Evolutionary conservation across 2,113 vertebrate species (phyloP).

Genomic region (Otolemur garnettii): DNA sequence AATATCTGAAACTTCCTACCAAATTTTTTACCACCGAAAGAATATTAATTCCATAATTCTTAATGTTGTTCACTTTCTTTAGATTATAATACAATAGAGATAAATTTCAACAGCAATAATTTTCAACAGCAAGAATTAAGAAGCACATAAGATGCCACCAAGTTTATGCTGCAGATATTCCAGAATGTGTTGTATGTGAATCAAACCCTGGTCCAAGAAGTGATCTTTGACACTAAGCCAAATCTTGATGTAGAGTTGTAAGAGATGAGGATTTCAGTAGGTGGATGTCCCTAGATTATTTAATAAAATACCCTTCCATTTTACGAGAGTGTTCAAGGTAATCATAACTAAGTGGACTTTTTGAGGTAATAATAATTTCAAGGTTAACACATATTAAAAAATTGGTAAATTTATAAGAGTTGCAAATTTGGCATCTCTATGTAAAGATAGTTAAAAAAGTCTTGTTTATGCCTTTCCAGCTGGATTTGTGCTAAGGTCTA

Average conservation of each 20-base stretch:
- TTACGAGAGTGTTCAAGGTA: not conserved
- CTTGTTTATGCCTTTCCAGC: not conserved
- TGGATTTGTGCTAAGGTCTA: not conserved
- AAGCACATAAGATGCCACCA: not conserved
- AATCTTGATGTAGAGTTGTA: not conserved
- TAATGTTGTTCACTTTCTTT: constrained; percentile 19
- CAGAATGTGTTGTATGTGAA: not conserved
- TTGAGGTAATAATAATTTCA: constrained; percentile 11
- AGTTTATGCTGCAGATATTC: not conserved
- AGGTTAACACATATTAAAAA: not conserved
- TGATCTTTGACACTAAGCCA: not conserved
- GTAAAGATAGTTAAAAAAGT: not conserved
- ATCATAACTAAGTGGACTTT: not conserved
- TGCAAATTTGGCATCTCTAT: not conserved
- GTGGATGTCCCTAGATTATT: not conserved
- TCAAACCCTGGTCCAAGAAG: not conserved
- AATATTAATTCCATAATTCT: not conserved
- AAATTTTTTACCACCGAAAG: not conserved
- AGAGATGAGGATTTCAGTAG: not conserved
- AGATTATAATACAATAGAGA: not conserved
- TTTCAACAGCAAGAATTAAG: not conserved
- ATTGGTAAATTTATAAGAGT: not conserved
- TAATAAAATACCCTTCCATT: not conserved
- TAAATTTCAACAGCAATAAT: not conserved
- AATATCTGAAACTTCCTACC: not conserved